Evolutionary conservation across 2,797 vertebrate species (phyloP).

Genomic region (Peromyscus aztecus): DNA sequence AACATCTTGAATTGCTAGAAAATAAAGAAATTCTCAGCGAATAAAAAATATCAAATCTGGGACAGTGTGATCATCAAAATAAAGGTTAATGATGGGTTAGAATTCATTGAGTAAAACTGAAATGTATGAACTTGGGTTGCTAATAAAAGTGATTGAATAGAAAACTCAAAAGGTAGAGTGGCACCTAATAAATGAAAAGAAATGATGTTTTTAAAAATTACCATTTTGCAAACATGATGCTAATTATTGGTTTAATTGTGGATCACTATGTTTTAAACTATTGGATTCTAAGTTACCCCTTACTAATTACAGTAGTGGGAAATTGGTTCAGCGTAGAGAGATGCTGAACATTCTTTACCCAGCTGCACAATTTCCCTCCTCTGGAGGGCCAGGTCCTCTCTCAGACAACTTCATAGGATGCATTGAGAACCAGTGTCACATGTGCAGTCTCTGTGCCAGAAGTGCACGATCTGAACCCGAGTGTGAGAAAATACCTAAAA

Average conservation of each 20-base stretch:
- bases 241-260: slow-evolving; percentile 38
- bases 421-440: background rate
- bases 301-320: background rate
- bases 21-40: slow-evolving; percentile 18
- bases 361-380: background rate
- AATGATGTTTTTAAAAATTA: background rate
- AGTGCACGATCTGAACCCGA: background rate
- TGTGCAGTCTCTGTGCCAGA: background rate
- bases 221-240: slow-evolving; percentile 21
- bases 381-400: background rate
- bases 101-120: slow-evolving; percentile 22
- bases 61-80: slow-evolving; percentile 34
- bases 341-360: background rate
- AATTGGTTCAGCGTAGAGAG: background rate
- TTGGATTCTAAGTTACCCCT: background rate
- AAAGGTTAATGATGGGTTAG: slow-evolving; percentile 9
- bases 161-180: slow-evolving; percentile 12
- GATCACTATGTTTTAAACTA: background rate
- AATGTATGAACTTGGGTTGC: background rate
- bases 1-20: slow-evolving; percentile 12
- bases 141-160: background rate
- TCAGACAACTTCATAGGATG: background rate
- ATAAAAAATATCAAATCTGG: slow-evolving; percentile 5
- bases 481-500: background rate
- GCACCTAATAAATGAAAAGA: background rate